These are phyloP conservation scores for Chromoteleia sp. DNA, from an alignment of 2,888 invertebrate species.

Conservation along the genomic window DNA sequence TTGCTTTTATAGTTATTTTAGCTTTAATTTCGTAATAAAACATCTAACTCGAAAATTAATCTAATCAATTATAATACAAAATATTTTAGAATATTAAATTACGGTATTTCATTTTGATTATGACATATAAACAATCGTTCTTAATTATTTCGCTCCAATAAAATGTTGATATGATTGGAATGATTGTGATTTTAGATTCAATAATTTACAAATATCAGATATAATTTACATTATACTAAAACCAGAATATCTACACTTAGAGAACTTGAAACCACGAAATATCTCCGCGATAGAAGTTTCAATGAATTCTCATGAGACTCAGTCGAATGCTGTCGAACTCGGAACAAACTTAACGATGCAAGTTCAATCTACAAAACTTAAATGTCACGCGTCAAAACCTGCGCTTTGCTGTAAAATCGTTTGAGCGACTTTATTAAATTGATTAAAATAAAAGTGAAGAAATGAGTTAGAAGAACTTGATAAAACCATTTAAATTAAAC, in stretches of 20 bases:
- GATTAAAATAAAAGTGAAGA: slow-evolving; percentile 12
- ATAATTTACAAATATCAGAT: slow-evolving; percentile 30
- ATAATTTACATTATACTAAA: slow-evolving; percentile 34
- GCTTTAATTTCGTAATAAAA: too few relatives aligned
- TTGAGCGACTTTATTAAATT: slow-evolving; percentile 36
- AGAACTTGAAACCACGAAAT: slow-evolving; percentile 44
- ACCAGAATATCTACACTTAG: slow-evolving; percentile 34
- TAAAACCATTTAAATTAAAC: too few relatives aligned
- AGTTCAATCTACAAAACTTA: slow-evolving; percentile 60
- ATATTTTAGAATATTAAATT: too few relatives aligned
- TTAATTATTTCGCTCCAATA: not conserved
- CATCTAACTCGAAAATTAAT: too few relatives aligned
- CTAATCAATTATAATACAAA: too few relatives aligned
- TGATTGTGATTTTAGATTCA: slow-evolving; percentile 18
- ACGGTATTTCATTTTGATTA: not conserved
- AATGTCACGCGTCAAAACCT: slow-evolving; percentile 53
- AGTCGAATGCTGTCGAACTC: slow-evolving; percentile 54
- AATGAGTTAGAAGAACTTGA: too few relatives aligned
- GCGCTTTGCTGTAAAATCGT: slow-evolving; percentile 29
- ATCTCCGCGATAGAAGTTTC: slow-evolving; percentile 52
- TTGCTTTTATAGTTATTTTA: slow-evolving; percentile 12
- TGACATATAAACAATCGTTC: not conserved
- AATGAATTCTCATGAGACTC: slow-evolving; percentile 54
- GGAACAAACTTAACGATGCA: slow-evolving; percentile 62
- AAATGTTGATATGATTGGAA: slow-evolving; percentile 1